These are phyloP conservation scores for Neocrepidodera transversa DNA, from an alignment of 2,888 invertebrate genomes.

Conservation along the genomic window DNA sequence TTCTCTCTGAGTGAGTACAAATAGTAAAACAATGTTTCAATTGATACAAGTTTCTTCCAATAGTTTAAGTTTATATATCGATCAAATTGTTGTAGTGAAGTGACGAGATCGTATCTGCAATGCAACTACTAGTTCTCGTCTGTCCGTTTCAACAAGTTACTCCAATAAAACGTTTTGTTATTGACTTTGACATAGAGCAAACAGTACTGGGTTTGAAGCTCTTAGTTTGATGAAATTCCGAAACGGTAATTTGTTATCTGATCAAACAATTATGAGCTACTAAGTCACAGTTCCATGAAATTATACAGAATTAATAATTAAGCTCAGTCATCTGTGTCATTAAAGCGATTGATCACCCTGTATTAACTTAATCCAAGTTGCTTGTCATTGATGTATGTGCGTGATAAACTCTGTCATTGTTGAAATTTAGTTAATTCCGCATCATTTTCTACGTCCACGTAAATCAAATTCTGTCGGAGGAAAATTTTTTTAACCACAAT, in stretches of 20 bases:
- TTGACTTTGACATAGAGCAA: not conserved
- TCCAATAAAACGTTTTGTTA: too few relatives aligned
- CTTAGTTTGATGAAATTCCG: not conserved
- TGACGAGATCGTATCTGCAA: too few relatives aligned
- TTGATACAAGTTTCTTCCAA: too few relatives aligned
- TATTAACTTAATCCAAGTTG: constrained; percentile 15
- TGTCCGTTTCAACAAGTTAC: too few relatives aligned
- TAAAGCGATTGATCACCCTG: constrained; percentile 18
- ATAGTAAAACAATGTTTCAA: too few relatives aligned
- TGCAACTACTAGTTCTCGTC: too few relatives aligned
- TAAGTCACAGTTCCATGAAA: constrained; percentile 1
- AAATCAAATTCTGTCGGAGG: constrained; percentile 2
- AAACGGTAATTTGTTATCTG: too few relatives aligned
- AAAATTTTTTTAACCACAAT: too few relatives aligned
- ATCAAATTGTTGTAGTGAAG: too few relatives aligned
- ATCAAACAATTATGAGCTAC: not conserved
- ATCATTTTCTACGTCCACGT: not conserved
- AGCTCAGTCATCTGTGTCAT: constrained; percentile 18
- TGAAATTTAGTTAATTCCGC: constrained; percentile 11
- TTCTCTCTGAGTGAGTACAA: too few relatives aligned
- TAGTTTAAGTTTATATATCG: too few relatives aligned
- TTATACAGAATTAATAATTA: constrained; percentile 25
- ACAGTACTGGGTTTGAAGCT: not conserved
- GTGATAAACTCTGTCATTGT: not conserved
- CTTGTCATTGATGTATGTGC: constrained; percentile 20